Evolutionary conservation across 53 echinoderm and acorn worm species (phyloP).

Genomic region (Luidia sarsii): DNA sequence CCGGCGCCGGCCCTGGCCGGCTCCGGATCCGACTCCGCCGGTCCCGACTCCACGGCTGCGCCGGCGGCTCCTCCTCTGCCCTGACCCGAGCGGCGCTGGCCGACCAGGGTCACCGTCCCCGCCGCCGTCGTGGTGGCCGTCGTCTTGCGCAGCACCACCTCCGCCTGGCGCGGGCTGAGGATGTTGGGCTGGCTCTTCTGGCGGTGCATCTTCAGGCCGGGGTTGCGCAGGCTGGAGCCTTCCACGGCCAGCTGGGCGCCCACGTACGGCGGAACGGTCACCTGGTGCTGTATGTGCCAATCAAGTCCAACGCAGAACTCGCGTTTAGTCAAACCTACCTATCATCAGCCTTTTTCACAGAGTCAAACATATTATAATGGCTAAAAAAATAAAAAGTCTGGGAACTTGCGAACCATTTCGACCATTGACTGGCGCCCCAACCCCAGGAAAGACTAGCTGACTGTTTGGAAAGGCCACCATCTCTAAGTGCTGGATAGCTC

Average conservation of each 20-base stretch:
- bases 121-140: neutral
- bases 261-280: conserved; percentile 78
- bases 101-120: neutral
- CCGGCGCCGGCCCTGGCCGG: conserved; percentile 51
- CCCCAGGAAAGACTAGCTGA: too few relatives aligned
- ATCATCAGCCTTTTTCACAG: too few relatives aligned
- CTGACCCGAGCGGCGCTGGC: conserved; percentile 2
- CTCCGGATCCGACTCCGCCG: conserved; percentile 24
- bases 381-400: too few relatives aligned
- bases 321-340: too few relatives aligned
- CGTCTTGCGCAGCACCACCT: conserved; percentile 14
- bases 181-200: conserved; percentile 82
- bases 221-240: conserved; percentile 74
- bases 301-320: neutral
- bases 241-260: conserved; percentile 80
- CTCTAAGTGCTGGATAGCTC: too few relatives aligned
- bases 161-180: conserved; percentile 51
- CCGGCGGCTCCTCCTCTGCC: too few relatives aligned
- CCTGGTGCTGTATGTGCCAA: conserved; percentile 61
- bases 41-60: conserved; percentile 44
- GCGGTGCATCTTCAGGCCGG: conserved; percentile 54
- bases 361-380: too few relatives aligned
- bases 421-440: too few relatives aligned
- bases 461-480: too few relatives aligned
- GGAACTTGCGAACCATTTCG: too few relatives aligned